A percentile compares a stretch with the other conserved stretches of the same genome.
phyloP scores from a whole-genome alignment of 2,113 vertebrate genomes.

The Paraplagusia blochii region DNA sequence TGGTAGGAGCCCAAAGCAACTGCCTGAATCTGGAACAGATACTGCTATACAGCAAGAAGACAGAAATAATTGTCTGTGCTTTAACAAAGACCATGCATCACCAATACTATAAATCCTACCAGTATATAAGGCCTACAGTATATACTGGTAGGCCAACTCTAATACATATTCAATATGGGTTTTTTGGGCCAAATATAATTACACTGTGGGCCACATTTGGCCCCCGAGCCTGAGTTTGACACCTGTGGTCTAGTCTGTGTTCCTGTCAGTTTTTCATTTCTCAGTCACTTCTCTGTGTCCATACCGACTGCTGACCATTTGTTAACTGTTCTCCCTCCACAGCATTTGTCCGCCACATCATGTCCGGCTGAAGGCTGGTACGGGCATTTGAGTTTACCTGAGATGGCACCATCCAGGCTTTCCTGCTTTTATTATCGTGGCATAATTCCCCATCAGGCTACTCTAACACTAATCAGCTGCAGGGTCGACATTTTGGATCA shows the following conservation, averaged over 20 bases:
- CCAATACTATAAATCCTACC: no score
- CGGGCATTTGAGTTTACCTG: constrained; percentile 60
- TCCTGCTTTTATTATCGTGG: constrained; percentile 37
- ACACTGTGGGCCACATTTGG: no score
- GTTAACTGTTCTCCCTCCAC: constrained; percentile 70
- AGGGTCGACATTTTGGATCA: constrained; percentile 6
- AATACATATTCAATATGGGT: no score
- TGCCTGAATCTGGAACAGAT: no score
- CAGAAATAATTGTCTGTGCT: no score
- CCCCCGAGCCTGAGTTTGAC: no score
- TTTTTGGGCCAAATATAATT: no score
- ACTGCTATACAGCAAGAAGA: no score
- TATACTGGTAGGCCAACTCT: no score
- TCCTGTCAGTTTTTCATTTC: constrained; percentile 4
- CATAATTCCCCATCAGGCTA: constrained; percentile 14
- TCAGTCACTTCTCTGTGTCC: constrained; percentile 7
- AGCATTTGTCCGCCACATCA: constrained; percentile 77
- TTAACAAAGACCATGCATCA: no score
- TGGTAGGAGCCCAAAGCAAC: no score
- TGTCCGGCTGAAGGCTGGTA: constrained; percentile 76
- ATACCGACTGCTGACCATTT: constrained; percentile 42
- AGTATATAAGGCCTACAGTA: no score
- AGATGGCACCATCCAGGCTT: constrained; percentile 57
- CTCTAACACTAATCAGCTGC: constrained; percentile 28
- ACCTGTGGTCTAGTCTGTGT: background rate